Evolutionary conservation across 2,113 vertebrate genomes (phyloP).

Genomic region (Calyptommatus sinebrachiatus): DNA sequence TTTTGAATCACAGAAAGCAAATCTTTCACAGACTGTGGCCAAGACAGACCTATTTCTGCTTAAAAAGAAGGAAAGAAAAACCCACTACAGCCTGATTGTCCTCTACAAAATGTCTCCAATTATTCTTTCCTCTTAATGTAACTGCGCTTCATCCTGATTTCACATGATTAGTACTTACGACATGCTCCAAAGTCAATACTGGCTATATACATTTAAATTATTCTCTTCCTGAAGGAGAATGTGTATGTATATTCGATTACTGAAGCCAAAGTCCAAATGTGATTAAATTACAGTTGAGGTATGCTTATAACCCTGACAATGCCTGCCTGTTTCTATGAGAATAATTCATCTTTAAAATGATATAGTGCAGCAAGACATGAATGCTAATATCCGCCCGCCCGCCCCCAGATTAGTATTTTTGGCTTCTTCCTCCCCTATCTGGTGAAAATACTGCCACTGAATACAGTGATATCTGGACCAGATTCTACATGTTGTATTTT

Average conservation of each 20-base stretch:
- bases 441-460: constrained; percentile 32
- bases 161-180: constrained; percentile 52
- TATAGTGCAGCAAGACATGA: constrained; percentile 34
- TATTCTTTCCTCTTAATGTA: constrained; percentile 46
- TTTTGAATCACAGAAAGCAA: no score
- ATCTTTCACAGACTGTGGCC: no score
- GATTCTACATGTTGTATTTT: not conserved
- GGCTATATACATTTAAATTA: constrained; percentile 62
- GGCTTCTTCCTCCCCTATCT: constrained; percentile 16
- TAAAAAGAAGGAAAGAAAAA: not conserved
- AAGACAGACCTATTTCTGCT: not conserved
- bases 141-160: constrained; percentile 54
- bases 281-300: constrained; percentile 63
- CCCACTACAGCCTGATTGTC: not conserved
- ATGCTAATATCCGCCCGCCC: constrained; percentile 19
- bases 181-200: constrained; percentile 63
- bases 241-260: constrained; percentile 70
- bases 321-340: constrained; percentile 54
- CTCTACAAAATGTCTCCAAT: constrained; percentile 13
- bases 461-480: constrained; percentile 9
- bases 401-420: constrained; percentile 25
- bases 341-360: constrained; percentile 45
- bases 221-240: constrained; percentile 67
- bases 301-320: constrained; percentile 62
- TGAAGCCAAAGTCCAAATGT: constrained; percentile 59